Percentiles rank a stretch among this genome's conserved stretches.
phyloP scores from a whole-genome alignment of 2,113 vertebrate species.

The Megalops atlanticus region DNA sequence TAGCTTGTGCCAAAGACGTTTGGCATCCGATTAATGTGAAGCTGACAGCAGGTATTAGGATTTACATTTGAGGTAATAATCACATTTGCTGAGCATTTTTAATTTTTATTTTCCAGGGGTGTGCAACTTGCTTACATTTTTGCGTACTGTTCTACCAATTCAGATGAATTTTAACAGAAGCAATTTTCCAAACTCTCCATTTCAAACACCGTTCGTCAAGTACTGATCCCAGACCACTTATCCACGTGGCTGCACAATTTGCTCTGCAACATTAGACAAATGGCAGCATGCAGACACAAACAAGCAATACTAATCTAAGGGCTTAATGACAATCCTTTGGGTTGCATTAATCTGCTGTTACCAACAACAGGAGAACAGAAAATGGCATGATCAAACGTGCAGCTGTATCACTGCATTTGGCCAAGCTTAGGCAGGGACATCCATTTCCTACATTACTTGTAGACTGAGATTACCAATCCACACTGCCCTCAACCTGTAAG shows the following conservation, averaged over 20 bases:
- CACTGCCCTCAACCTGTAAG: background rate
- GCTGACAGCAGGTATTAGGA: background rate
- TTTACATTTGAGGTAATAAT: background rate
- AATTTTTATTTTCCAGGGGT: no score
- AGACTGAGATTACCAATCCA: background rate
- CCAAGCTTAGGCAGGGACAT: background rate
- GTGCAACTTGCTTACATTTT: background rate
- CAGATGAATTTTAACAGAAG: no score
- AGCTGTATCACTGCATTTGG: background rate
- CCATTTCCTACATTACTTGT: background rate
- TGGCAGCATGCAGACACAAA: background rate
- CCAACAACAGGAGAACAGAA: background rate
- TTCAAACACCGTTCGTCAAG: background rate
- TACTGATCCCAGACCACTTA: background rate
- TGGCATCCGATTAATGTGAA: background rate
- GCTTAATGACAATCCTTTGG: background rate
- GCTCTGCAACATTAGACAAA: constrained; percentile 8
- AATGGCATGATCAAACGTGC: background rate
- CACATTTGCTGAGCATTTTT: background rate
- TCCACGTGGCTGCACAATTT: background rate
- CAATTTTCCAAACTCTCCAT: background rate
- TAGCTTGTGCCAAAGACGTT: background rate
- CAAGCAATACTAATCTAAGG: background rate
- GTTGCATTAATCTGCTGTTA: background rate
- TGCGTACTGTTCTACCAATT: background rate